Evolutionary conservation across 2,797 vertebrate species (phyloP).

Genomic region (Ibycter americanus): DNA sequence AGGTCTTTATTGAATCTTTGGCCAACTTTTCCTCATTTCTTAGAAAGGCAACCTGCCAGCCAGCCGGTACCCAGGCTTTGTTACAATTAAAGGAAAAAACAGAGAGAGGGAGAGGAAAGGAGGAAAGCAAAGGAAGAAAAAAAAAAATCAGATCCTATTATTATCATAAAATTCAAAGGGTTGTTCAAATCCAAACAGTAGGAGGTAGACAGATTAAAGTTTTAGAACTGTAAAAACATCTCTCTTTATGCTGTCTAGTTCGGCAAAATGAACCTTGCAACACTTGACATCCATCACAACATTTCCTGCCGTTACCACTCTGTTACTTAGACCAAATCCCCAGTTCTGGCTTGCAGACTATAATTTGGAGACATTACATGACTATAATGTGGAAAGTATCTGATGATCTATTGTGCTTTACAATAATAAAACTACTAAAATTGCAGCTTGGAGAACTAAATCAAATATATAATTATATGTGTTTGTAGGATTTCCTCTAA

Average conservation of each 20-base stretch:
- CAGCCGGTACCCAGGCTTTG: conserved; percentile 14
- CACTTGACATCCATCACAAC: conserved; percentile 39
- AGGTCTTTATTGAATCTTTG: background rate
- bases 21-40: background rate
- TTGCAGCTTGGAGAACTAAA: conserved; percentile 37
- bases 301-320: conserved; percentile 42
- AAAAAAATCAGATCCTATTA: background rate
- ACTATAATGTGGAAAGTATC: conserved; percentile 62
- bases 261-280: background rate
- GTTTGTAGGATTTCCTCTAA: conserved; percentile 63
- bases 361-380: conserved; percentile 59
- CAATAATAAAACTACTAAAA: conserved; percentile 62
- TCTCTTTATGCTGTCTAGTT: conserved; percentile 5
- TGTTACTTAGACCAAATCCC: conserved; percentile 38
- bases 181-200: conserved; percentile 34
- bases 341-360: conserved; percentile 12
- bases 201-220: conserved; percentile 42
- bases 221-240: conserved; percentile 14
- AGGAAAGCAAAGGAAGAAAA: background rate
- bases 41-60: background rate
- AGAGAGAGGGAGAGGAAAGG: background rate
- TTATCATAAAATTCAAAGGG: conserved; percentile 36
- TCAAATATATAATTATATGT: conserved; percentile 70
- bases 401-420: conserved; percentile 45
- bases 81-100: background rate